Base-by-base conservation (phyloP, 1,140 invertebrate species). In the Orchestia grillus region DNA sequence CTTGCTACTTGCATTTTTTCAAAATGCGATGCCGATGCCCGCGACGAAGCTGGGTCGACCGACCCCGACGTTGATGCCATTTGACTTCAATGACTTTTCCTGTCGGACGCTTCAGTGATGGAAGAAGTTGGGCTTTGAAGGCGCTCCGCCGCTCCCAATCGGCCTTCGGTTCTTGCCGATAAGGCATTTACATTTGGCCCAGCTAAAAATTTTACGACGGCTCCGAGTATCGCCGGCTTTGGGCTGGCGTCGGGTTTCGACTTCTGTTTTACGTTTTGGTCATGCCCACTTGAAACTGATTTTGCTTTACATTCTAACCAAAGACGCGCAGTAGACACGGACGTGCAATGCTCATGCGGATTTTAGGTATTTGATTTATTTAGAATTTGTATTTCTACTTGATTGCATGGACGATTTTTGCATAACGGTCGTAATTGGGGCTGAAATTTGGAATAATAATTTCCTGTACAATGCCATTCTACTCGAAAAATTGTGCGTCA, bases 81-180 rank as follows among this genome's bases (percentile, higher is more conserved):
- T 90, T 90, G 88, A 90, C 88, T 42, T 90, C 88, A 90, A 90
- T 90, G 88, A 90, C 88, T 90, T 90, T 41, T 44, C 88, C 88
- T 44, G 88, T 90, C 41, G 88, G 88, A 44, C 88, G 88, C 43
- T 90, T 90, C 88, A 90, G 43, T 42, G 41, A 90, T 90, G 15
- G 88, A 90, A 90, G 88, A 90, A 90, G 88, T 90, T 90, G 41
- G 15, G 41, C 88, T 90, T 90, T 90, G 88, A 90, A 90, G 88
- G 88, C 88, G 36, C 41, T 15, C n/a, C 88, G 88, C 28, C 41
- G 88, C 41, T 44, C n/a, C 41, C 88, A 42, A 42, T 90, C 88
- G 4, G 42, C 88, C 4, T 90, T 90, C n/a, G 43, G 43, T 90
- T 42, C n/a, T 28, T 90, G 88, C n/a, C 88, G 23, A 42, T 90